phyloP scores from a whole-genome alignment of 2,888 invertebrate species.

The Epirrita christyi region DNA sequence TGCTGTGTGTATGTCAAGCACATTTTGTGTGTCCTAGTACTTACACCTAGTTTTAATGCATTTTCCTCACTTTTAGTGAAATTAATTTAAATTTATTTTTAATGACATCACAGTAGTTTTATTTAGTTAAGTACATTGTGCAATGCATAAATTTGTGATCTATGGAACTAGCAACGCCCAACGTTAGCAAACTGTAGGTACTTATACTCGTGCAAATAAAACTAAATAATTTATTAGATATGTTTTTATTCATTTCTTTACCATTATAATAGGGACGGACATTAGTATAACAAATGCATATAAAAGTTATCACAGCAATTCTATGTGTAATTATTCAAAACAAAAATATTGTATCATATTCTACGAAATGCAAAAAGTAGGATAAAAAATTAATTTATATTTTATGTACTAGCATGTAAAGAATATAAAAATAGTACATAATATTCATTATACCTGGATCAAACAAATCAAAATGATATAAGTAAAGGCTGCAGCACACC shows the following conservation, averaged over 20 bases:
- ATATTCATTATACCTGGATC: too few species aligned
- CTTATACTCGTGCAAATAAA: constrained; percentile 17
- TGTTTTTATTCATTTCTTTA: constrained; percentile 10
- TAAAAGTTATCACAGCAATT: constrained; percentile 9
- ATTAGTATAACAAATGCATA: not conserved
- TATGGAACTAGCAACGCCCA: constrained; percentile 10
- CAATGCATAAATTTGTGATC: constrained; percentile 7
- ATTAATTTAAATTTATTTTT: not conserved
- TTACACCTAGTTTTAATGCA: not conserved
- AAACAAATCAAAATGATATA: too few species aligned
- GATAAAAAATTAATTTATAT: too few species aligned
- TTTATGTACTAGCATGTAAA: too few species aligned
- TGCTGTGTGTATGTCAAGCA: too few species aligned
- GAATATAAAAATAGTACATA: too few species aligned
- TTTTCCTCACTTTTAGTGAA: not conserved
- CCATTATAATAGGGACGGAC: constrained; percentile 17
- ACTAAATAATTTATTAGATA: constrained; percentile 10
- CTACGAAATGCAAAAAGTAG: too few species aligned
- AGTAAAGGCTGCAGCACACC: too few species aligned
- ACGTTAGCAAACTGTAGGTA: constrained; percentile 2
- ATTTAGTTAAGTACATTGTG: not conserved
- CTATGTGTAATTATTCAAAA: not conserved
- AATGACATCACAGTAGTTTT: not conserved
- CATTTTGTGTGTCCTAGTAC: not conserved
- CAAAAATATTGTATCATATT: too few species aligned